phyloP scores from a whole-genome alignment of 2,113 vertebrate species.

The Lichenostomus cassidix region DNA sequence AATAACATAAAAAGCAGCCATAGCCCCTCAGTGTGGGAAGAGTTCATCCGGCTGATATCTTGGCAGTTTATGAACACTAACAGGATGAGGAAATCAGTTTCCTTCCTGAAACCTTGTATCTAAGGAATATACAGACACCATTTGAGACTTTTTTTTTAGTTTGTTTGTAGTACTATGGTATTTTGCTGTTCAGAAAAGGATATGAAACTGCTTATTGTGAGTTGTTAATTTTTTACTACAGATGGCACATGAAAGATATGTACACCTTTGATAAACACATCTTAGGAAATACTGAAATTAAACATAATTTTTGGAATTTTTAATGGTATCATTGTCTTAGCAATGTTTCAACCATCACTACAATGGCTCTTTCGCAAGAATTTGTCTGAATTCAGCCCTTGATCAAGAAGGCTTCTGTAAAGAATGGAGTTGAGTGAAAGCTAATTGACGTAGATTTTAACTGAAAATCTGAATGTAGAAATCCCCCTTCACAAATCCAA shows the following conservation, averaged over 20 bases:
- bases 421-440: not conserved
- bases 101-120: constrained; percentile 78
- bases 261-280: not conserved
- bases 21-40: constrained; percentile 37
- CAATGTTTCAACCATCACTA: not conserved
- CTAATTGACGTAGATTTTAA: not conserved
- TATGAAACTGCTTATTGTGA: not conserved
- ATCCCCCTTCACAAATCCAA: not conserved
- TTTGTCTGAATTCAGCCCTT: not conserved
- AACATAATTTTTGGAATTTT: not conserved
- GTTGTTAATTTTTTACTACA: not conserved
- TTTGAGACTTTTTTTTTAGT: not conserved
- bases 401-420: not conserved
- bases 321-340: not conserved
- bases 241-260: not conserved
- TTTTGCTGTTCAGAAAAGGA: constrained; percentile 4
- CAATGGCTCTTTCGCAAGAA: not conserved
- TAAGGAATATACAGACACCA: constrained; percentile 57
- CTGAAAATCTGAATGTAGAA: not conserved
- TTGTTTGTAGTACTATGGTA: constrained; percentile 16
- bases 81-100: constrained; percentile 81
- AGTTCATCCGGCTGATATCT: constrained; percentile 54
- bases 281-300: not conserved
- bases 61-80: constrained; percentile 42
- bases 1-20: not conserved